Evolutionary conservation across 2,797 vertebrate genomes (phyloP).

Genomic region (Tadarida brasiliensis): DNA sequence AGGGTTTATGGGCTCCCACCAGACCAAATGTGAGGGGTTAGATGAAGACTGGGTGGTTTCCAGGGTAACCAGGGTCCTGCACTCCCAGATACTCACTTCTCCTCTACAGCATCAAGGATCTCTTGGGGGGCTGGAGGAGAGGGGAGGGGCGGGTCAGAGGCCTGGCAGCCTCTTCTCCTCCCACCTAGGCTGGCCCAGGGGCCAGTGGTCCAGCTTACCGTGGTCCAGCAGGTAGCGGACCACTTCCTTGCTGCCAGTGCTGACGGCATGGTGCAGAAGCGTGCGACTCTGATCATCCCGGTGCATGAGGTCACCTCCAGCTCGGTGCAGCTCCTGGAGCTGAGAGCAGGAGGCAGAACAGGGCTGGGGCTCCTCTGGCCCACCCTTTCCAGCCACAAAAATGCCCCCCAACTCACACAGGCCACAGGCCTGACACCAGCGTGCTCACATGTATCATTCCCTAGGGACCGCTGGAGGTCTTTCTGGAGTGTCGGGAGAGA

Average conservation of each 20-base stretch:
- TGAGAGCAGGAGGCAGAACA: slow-evolving; percentile 77
- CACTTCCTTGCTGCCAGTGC: slow-evolving; percentile 94
- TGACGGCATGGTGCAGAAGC: slow-evolving; percentile 94
- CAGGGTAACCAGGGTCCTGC: background rate
- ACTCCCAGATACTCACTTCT: slow-evolving; percentile 91
- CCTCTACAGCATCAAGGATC: slow-evolving; percentile 94
- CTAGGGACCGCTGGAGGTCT: background rate
- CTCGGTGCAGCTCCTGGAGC: slow-evolving; percentile 93
- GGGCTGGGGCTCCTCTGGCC: background rate
- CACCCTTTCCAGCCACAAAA: background rate
- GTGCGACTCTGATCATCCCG: slow-evolving; percentile 92
- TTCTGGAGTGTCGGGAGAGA: background rate
- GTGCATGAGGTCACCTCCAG: slow-evolving; percentile 91
- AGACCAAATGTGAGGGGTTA: background rate
- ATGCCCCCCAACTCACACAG: background rate
- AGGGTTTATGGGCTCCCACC: background rate
- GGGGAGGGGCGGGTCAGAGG: background rate
- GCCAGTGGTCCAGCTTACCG: slow-evolving; percentile 86
- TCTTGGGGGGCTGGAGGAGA: slow-evolving; percentile 90
- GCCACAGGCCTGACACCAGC: background rate
- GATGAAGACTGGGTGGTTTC: background rate
- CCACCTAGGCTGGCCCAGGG: fast-evolving
- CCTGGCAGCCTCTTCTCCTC: background rate
- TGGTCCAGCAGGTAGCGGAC: slow-evolving; percentile 96
- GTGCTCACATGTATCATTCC: background rate